Evolutionary conservation across 2,113 vertebrate genomes (phyloP), one percentile per base, ranked within the genome.

Genomic region (Stercorarius parasiticus): DNA sequence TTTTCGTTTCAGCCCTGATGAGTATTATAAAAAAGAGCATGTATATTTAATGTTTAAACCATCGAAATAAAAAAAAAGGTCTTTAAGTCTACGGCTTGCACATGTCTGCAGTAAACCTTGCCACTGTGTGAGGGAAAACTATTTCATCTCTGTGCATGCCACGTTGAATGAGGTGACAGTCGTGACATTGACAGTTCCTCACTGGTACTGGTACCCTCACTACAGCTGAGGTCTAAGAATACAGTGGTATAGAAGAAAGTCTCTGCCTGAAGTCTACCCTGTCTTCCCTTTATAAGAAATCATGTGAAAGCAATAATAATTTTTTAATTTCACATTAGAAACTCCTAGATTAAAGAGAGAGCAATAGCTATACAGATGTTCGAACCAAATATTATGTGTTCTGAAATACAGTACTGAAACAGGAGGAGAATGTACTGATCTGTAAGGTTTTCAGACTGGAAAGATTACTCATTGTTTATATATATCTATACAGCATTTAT

Each of bases 41-140:
- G 15, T 53, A 36, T 76, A 84, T 91, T 90, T 95, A 94, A 90
- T 82, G 29, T 87, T 96, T 95, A 82, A 95, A 58, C 55, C 74
- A 82, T 66, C 19, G 16, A 82, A n/a, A 1, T 30, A 0, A 43
- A 62, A 65, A 45, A 40, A 59, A 42, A 72, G 29, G 13, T 56
- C 70, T 56, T 38, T 65, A 64, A 34, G 36, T 69, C 27, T 50
- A 45, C 56, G 45, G 36, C 49, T 61, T 0, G 0, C 22, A 11
- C n/a, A 32, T 12, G 25, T 29, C 61, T 74, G 21, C 11, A 50
- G n/a, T 34, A 94, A 82, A 92, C 27, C 14, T 82, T 79, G 27
- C 23, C 49, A 8, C 40, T 76, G 30, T 5, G 1, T 11, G n/a
- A 65, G 26, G 13, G 8, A 73, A 11, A 71, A 42, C 2, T 12